phyloP scores from a whole-genome alignment of 1,140 invertebrate genomes.

The Orussus abietinus region DNA sequence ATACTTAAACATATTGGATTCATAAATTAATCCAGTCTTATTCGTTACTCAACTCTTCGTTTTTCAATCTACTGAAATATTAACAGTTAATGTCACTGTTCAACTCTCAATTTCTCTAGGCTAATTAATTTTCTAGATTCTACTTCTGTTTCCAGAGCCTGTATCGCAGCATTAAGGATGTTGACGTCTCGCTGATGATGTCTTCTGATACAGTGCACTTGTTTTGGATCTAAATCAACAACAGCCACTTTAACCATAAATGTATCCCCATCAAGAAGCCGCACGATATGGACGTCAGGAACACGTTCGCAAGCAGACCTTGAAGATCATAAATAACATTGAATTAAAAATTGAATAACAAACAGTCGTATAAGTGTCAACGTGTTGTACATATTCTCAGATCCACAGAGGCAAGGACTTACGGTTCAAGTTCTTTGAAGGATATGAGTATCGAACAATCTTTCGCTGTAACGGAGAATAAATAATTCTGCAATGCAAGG shows the following conservation, averaged over 20 bases:
- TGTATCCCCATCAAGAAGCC: too few species aligned
- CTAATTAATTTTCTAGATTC: constrained; percentile 8
- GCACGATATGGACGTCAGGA: too few species aligned
- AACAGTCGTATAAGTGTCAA: too few species aligned
- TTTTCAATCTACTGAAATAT: too few species aligned
- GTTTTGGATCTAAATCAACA: constrained; percentile 57
- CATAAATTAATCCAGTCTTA: too few species aligned
- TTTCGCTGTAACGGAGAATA: constrained; percentile 54
- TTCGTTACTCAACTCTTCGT: not conserved
- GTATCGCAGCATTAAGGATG: constrained; percentile 40
- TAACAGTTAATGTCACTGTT: too few species aligned
- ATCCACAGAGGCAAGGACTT: too few species aligned
- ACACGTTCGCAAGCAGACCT: not conserved
- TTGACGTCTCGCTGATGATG: constrained; percentile 50
- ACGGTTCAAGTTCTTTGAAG: constrained; percentile 45
- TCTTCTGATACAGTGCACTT: constrained; percentile 52
- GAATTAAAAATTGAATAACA: constrained; percentile 3
- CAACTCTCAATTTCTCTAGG: not conserved
- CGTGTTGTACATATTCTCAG: too few species aligned
- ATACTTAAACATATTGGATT: too few species aligned
- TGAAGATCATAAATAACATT: constrained; percentile 11
- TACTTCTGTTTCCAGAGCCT: constrained; percentile 19
- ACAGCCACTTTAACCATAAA: too few species aligned
- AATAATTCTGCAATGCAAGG: constrained; percentile 47
- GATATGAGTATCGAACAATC: constrained; percentile 59